Evolutionary conservation across 2,113 vertebrate genomes (phyloP).

Genomic region (Xenotilapia flavipinnis): DNA sequence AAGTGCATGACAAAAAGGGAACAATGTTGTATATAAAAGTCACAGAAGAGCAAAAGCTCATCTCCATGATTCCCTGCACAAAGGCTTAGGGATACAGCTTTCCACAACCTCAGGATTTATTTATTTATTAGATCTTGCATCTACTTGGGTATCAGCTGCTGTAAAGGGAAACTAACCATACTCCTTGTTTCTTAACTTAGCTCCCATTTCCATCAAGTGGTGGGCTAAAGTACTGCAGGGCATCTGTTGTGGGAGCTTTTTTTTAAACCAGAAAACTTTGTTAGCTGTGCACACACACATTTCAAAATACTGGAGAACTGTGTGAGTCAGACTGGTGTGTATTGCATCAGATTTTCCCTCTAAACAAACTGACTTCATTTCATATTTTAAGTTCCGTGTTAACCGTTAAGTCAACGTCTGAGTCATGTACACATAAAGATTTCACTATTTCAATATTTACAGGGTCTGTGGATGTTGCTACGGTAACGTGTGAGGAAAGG

Average conservation of each 20-base stretch:
- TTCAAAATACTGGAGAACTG: background rate
- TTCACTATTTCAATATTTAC: background rate
- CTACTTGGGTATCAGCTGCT: background rate
- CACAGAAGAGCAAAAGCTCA: background rate
- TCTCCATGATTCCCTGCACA: background rate
- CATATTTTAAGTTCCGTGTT: background rate
- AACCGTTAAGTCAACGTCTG: background rate
- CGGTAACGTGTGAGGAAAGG: background rate
- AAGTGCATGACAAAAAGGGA: background rate
- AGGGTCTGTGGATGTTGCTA: background rate
- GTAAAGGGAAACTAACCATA: background rate
- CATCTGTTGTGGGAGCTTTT: background rate
- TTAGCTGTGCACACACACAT: background rate
- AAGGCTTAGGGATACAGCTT: background rate
- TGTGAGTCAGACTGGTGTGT: background rate
- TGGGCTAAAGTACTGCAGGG: slow-evolving; percentile 25
- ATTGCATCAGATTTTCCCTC: background rate
- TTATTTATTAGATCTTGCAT: background rate
- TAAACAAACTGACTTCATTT: background rate
- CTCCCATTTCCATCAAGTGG: slow-evolving; percentile 58
- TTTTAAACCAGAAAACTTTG: background rate
- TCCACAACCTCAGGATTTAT: background rate
- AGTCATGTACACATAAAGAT: background rate
- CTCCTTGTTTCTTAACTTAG: background rate
- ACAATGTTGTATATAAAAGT: background rate